Evolutionary conservation across 1,140 invertebrate species (phyloP).

Genomic region (Armadillidium nasatum): DNA sequence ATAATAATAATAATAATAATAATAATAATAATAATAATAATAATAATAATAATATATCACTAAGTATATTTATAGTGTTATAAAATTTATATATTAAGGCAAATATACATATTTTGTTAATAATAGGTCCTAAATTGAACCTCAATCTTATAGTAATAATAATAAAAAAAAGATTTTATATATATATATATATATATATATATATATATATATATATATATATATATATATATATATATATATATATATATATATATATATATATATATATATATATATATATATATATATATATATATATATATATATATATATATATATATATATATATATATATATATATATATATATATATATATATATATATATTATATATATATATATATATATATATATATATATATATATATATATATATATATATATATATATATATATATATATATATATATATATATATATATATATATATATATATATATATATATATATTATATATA

Average conservation of each 20-base stretch:
- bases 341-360: slow-evolving; percentile 15
- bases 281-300: not conserved
- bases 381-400: not conserved
- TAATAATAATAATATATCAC: not conserved
- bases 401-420: not conserved
- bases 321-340: slow-evolving; percentile 7
- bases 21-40: not conserved
- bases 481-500: slow-evolving; percentile 14
- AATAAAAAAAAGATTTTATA: too few species aligned
- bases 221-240: slow-evolving; percentile 2
- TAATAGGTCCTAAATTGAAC: too few species aligned
- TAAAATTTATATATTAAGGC: too few species aligned
- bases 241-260: slow-evolving; percentile 7
- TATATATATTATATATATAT: not conserved
- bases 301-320: not conserved
- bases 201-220: not conserved
- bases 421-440: slow-evolving; percentile 5
- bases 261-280: not conserved
- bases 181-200: not conserved
- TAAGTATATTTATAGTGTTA: not conserved
- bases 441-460: slow-evolving; percentile 13
- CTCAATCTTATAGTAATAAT: too few species aligned
- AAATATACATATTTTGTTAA: too few species aligned
- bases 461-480: not conserved
- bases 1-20: not conserved